These are phyloP conservation scores for Agrochola litura DNA, from an alignment of 2,888 invertebrate species.

Conservation along the genomic window DNA sequence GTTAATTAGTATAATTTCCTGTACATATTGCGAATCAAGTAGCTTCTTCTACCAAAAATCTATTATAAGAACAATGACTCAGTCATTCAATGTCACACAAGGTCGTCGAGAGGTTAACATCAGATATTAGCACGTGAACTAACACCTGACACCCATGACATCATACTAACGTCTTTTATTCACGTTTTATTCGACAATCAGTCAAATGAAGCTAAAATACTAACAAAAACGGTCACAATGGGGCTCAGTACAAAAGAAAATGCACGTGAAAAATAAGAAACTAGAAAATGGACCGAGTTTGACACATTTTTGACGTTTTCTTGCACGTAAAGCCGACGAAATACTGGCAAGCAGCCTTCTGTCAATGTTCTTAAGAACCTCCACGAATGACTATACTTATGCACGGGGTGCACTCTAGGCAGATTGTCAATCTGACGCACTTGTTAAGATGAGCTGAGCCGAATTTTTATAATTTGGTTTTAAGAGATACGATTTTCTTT, in stretches of 20 bases:
- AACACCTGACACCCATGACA: constrained; percentile 42
- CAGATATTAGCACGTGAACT: constrained; percentile 20
- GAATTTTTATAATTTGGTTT: no score
- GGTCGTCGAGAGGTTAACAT: constrained; percentile 32
- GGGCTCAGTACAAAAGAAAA: no score
- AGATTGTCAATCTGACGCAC: neutral
- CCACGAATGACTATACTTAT: neutral
- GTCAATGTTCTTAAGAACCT: neutral
- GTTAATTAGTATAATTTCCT: neutral
- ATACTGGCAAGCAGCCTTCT: neutral
- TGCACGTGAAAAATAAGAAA: neutral
- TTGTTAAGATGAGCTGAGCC: neutral
- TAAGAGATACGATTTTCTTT: no score
- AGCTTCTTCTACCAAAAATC: neutral
- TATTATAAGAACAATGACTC: constrained; percentile 14
- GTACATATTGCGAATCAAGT: neutral
- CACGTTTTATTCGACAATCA: neutral
- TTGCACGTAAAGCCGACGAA: neutral
- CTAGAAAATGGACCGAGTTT: neutral
- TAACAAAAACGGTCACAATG: neutral
- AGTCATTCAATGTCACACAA: constrained; percentile 27
- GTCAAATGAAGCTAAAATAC: neutral
- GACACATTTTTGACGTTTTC: neutral
- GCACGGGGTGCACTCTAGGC: no score
- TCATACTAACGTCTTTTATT: constrained; percentile 18